Evolutionary conservation across 1,140 invertebrate species (phyloP).

Genomic region (Anastrepha obliqua): DNA sequence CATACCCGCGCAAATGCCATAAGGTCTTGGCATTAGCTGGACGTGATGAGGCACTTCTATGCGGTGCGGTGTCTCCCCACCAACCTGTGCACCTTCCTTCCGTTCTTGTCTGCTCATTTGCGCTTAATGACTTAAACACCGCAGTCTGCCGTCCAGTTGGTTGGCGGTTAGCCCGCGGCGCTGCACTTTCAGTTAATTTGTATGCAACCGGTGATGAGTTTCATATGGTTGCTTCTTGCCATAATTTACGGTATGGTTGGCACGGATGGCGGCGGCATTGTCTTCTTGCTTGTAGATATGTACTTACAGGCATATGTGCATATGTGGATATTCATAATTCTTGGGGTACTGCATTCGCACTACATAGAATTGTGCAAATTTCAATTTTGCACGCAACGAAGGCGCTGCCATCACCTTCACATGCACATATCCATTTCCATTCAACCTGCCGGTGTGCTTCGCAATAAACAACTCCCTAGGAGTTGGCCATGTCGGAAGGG

Average conservation of each 20-base stretch:
- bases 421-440: background rate
- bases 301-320: background rate
- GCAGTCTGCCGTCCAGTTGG: background rate
- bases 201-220: conserved; percentile 46
- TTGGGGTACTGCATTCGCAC: background rate
- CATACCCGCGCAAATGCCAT: conserved; percentile 5
- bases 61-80: background rate
- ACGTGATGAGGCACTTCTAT: background rate
- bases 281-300: background rate
- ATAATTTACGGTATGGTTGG: conserved; percentile 38
- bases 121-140: conserved; percentile 49
- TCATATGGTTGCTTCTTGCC: conserved; percentile 2
- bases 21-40: background rate
- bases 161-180: conserved; percentile 12
- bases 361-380: conserved; percentile 43
- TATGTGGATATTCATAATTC: conserved; percentile 27
- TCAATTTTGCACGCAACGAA: conserved; percentile 45
- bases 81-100: conserved; percentile 23
- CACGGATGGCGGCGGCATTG: conserved; percentile 14
- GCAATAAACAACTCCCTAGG: background rate
- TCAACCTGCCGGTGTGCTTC: conserved; percentile 15
- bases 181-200: conserved; percentile 40
- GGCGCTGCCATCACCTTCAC: background rate
- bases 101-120: conserved; percentile 41
- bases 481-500: background rate